phyloP scores from a whole-genome alignment of 2,888 invertebrate species.

The Osedax fenrisi region DNA sequence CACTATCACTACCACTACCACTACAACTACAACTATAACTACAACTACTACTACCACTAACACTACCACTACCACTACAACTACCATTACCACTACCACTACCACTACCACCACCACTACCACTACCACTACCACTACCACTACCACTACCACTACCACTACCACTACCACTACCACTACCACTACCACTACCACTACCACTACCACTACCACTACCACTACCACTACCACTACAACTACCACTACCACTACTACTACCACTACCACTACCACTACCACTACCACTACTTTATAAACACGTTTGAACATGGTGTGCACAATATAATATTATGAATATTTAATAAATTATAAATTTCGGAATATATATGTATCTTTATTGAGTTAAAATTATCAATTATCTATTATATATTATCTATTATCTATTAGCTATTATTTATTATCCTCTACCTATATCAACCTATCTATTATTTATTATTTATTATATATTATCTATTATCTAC shows the following conservation, averaged over 20 bases:
- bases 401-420: too few relatives aligned
- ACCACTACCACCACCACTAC: neutral
- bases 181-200: neutral
- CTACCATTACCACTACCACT: neutral
- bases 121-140: neutral
- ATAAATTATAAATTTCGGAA: too few relatives aligned
- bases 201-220: neutral
- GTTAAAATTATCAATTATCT: too few relatives aligned
- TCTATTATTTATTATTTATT: too few relatives aligned
- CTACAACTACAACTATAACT: neutral
- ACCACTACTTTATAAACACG: too few relatives aligned
- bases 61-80: neutral
- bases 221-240: neutral
- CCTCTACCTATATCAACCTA: too few relatives aligned
- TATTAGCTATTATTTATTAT: too few relatives aligned
- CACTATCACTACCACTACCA: neutral
- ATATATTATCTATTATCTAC: too few relatives aligned
- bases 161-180: neutral
- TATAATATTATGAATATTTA: too few relatives aligned
- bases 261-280: neutral
- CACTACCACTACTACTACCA: neutral
- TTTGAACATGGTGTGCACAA: too few relatives aligned
- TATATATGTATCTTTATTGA: too few relatives aligned
- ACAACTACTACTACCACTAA: neutral
- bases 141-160: neutral